Percentiles rank a stretch among this genome's conserved stretches.
phyloP scores from a whole-genome alignment of 2,888 invertebrate species.

The Sarcophaga caerulescens region DNA sequence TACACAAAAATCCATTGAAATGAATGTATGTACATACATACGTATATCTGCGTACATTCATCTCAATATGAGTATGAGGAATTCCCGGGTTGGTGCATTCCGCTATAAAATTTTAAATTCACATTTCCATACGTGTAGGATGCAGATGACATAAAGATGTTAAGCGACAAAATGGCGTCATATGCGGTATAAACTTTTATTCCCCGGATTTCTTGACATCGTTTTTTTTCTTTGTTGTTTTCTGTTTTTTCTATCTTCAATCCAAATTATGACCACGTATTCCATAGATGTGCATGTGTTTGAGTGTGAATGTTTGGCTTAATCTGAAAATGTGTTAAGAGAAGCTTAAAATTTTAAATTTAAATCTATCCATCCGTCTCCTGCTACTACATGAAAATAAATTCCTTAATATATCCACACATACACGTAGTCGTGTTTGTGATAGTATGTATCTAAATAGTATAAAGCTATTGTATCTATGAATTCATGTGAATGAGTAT shows the following conservation, averaged over 20 bases:
- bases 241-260: background rate
- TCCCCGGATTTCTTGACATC: background rate
- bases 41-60: background rate
- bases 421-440: background rate
- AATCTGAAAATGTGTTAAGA: conserved; percentile 40
- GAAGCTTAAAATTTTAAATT: conserved; percentile 59
- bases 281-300: background rate
- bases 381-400: conserved; percentile 11
- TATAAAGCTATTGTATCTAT: background rate
- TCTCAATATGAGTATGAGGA: background rate
- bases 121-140: conserved; percentile 12
- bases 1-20: background rate
- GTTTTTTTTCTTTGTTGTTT: background rate
- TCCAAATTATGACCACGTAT: conserved; percentile 33
- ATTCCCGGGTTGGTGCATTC: background rate
- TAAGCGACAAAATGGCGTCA: conserved; percentile 65
- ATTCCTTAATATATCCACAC: background rate
- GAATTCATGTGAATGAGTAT: background rate
- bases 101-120: conserved; percentile 31
- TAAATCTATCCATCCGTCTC: conserved; percentile 46
- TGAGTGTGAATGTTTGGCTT: background rate
- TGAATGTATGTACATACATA: background rate
- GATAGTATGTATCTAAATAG: no score
- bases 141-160: conserved; percentile 63
- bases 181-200: conserved; percentile 40